Evolutionary conservation across 2,888 invertebrate species (phyloP).

Genomic region (Microctonus aethiopoides): DNA sequence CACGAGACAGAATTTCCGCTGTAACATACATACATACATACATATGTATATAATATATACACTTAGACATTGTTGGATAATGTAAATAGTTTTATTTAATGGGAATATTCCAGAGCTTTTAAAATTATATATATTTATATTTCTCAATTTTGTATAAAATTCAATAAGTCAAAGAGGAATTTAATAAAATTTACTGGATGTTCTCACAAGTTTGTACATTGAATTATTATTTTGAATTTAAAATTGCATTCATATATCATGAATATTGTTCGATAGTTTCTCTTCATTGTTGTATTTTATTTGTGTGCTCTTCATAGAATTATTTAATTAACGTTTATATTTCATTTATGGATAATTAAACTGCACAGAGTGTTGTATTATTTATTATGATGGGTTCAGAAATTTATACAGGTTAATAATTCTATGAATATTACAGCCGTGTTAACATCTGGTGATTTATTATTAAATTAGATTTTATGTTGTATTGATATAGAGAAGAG

Average conservation of each 20-base stretch:
- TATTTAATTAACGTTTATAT: not conserved
- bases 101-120: no score
- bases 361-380: not conserved
- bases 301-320: not conserved
- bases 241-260: not conserved
- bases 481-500: not conserved
- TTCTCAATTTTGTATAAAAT: not conserved
- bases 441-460: no score
- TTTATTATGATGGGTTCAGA: not conserved
- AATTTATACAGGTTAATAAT: not conserved
- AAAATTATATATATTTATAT: not conserved
- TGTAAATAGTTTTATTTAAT: constrained; percentile 3
- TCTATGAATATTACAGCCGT: no score
- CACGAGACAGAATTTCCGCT: not conserved
- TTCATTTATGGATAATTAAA: not conserved
- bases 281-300: not conserved
- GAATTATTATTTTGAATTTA: not conserved
- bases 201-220: not conserved
- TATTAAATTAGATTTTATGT: not conserved
- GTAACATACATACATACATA: not conserved
- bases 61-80: not conserved
- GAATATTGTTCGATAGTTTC: not conserved
- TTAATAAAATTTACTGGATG: not conserved
- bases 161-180: not conserved
- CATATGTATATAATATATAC: not conserved